phyloP scores from a whole-genome alignment of 2,888 invertebrate species.

The Tubulanus polymorphus region DNA sequence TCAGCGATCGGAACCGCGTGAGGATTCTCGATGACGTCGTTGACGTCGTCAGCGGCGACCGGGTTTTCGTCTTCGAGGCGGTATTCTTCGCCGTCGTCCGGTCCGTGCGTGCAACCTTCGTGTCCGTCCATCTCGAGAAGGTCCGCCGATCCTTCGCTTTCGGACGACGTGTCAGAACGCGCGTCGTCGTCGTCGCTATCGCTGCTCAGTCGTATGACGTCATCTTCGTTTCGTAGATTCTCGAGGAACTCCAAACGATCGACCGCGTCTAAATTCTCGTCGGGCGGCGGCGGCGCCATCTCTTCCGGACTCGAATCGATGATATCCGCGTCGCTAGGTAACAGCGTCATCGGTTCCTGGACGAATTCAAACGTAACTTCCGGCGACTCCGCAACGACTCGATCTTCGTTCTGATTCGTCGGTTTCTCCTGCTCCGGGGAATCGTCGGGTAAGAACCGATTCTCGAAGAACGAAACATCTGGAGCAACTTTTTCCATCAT shows the following conservation, averaged over 20 bases:
- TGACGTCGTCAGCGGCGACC: slow-evolving; percentile 5
- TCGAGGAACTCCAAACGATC: not conserved
- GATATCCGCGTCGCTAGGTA: not conserved
- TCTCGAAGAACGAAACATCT: not conserved
- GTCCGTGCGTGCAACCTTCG: not conserved
- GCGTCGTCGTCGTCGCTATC: slow-evolving; percentile 1
- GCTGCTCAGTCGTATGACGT: not conserved
- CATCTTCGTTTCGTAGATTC: not conserved
- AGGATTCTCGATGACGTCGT: not conserved
- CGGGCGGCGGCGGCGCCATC: not conserved
- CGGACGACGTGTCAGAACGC: not conserved
- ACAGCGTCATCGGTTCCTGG: not conserved
- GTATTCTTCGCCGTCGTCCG: not conserved
- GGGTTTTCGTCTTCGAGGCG: not conserved
- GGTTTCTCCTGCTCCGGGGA: not conserved
- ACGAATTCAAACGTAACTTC: not conserved
- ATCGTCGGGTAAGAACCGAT: too few species aligned
- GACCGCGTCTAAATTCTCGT: not conserved
- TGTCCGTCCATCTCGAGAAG: not conserved
- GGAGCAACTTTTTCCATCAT: not conserved
- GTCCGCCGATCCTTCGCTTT: not conserved
- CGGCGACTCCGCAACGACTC: not conserved
- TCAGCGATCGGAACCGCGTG: slow-evolving; percentile 3
- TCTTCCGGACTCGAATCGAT: not conserved
- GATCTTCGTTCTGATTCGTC: not conserved